Conservation (phyloP, 1,140 invertebrate species). For the Anagrus nilaparvatae region DNA sequence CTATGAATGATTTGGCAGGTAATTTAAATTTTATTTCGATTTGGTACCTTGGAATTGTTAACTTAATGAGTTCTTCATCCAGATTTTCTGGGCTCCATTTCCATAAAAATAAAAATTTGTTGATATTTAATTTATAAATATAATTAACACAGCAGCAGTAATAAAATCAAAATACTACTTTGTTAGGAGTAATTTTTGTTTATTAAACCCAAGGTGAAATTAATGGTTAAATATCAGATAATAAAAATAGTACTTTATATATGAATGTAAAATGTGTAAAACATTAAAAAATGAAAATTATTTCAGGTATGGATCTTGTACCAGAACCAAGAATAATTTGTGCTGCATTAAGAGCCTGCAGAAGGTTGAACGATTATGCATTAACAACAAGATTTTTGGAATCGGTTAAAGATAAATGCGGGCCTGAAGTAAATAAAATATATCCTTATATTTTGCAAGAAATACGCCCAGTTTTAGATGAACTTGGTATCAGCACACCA, state of each 20-base stretch:
- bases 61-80: no score
- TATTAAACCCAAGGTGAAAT: no score
- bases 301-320: constrained; percentile 79
- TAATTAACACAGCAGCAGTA: no score
- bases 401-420: constrained; percentile 83
- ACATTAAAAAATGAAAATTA: constrained; percentile 10
- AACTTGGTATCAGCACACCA: constrained; percentile 87
- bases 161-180: no score
- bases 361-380: constrained; percentile 88
- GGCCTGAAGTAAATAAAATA: constrained; percentile 63
- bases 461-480: constrained; percentile 82
- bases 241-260: no score
- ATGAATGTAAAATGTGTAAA: no score
- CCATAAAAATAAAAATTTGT: no score
- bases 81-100: no score
- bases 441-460: constrained; percentile 91
- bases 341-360: constrained; percentile 85
- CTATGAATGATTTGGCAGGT: constrained; percentile 62
- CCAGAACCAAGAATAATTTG: constrained; percentile 90
- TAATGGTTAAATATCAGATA: no score
- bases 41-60: no score
- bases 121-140: no score
- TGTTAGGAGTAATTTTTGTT: no score
- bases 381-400: constrained; percentile 88
- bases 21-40: constrained; percentile 4